Evolutionary conservation across 2,113 vertebrate genomes (phyloP), one percentile per base, ranked within the genome.

Genomic region (Odobenus rosmarus): DNA sequence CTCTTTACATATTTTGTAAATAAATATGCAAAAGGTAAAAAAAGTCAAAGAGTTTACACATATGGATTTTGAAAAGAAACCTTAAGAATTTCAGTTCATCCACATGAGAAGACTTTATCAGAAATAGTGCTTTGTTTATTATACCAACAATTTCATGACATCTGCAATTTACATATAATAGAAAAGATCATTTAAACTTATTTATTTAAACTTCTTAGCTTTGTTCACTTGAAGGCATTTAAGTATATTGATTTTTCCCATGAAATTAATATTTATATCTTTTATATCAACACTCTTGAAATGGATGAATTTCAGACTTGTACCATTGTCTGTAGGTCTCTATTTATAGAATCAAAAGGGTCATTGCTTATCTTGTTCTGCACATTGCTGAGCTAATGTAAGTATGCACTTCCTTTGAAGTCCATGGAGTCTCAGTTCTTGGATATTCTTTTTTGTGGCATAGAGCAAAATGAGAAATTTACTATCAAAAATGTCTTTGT

Each of bases 361-460:
- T 71, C 77, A 36, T 77, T 97, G 28, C 57, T 97, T 98, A 79
- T 82, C 95, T 88, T 83, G 64, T 51, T 61, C 13, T 72, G 71
- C 53, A 95, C 33, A 83, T 88, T 85, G 59, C 89, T 91, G n/a
- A 96, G 31, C 67, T 89, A 80, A 91, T 36, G 14, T 89, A 76
- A 83, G 3, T 24, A 74, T 57, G 14, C 7, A 42, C 1, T 91
- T 92, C 39, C 53, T 91, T 96, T 97, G 85, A 96, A 91, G 39
- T 89, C 67, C 31, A 46, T 90, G 9, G 39, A 21, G n/a, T 85
- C 53, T 83, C 46, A 55, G 42, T 12, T 69, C 55, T 88, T 93
- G 53, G 42, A 69, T 57, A 42, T 61, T 94, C 51, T 39, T 94
- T 90, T 97, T 79, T 10, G 81, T 74, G n/a, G 10, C 49, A 95